Base-by-base conservation (phyloP, 2,797 vertebrate species). In the Argya squamiceps region DNA sequence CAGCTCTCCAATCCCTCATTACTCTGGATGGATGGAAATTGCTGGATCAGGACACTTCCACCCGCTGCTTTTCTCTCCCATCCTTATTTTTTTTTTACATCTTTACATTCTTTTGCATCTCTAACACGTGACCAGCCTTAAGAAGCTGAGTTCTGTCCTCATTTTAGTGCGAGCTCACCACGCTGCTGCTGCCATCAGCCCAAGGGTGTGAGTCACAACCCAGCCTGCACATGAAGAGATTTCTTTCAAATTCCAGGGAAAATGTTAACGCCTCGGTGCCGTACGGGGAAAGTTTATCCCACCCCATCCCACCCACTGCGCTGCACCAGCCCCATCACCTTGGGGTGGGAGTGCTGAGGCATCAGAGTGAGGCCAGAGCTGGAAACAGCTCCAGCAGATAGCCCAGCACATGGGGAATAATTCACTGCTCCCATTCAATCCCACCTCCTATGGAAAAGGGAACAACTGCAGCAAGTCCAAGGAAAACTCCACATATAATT, bases 181-280 rank as follows among this genome's bases (percentile, higher is more conserved):
- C 49, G 15, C 85, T 79, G 81, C 91, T 71, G 89, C 92, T 91
- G 87, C 89, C 89, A 50, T 83, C 94, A 87, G 93, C 85, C 90
- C 44, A 37, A 83, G 79, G 68, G 74, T 78, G 92, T 83, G 92
- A 96, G 93, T 94, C 90, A 93, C 90, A 85, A 82, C 90, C 90
- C 50, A 73, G 93, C 50, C 84, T 44, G 84, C 44, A 19, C 20
- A 80, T 4, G 56, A 78, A 91, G 67, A 30, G 12, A 68, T 59
- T 73, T 36, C 63, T 50, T 91, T 91, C 73, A 55, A 85, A 95
- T 52, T 11, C 63, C 83, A 59, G 59, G 64, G 80, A 83, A 75
- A 79, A 65, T 2, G 44, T n/a, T 37, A 88, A 73, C 23, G 10
- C 62, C 67, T 75, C 19, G 9, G 80, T 18, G 41, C 73, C 6